Conservation (phyloP, 2,888 invertebrate genomes). For the Ochlodes sylvanus region DNA sequence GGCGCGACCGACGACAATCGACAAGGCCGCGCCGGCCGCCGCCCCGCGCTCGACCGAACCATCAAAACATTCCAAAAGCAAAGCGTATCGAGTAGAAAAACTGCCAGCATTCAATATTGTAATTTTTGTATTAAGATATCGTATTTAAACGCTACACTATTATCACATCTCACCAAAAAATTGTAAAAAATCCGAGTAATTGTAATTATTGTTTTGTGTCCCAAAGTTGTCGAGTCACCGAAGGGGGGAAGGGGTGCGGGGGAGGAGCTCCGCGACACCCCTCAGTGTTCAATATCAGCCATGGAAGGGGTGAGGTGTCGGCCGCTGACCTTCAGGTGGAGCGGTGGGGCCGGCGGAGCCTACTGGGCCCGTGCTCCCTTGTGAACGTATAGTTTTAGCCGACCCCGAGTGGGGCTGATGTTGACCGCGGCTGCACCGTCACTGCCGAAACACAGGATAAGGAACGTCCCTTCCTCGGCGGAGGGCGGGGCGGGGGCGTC, state of each 20-base stretch:
- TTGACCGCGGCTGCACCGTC: too few relatives aligned
- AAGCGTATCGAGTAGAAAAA: slow-evolving; percentile 60
- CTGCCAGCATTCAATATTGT: slow-evolving; percentile 51
- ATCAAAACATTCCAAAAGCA: slow-evolving; percentile 48
- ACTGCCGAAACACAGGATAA: too few relatives aligned
- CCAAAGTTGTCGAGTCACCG: slow-evolving; percentile 4
- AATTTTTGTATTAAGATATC: slow-evolving; percentile 49
- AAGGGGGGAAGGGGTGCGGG: background rate
- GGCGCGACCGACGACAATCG: too few relatives aligned
- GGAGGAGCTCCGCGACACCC: background rate
- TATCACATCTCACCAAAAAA: slow-evolving; percentile 70
- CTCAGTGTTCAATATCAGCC: slow-evolving; percentile 2
- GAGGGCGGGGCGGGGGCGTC: background rate
- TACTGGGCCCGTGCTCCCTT: too few relatives aligned
- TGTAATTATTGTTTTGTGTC: slow-evolving; percentile 16
- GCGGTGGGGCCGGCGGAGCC: too few relatives aligned
- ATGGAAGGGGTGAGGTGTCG: background rate
- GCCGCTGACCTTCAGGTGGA: background rate
- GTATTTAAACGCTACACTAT: slow-evolving; percentile 61
- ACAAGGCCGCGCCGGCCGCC: background rate
- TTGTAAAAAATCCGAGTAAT: slow-evolving; percentile 42
- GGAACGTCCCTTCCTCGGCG: too few relatives aligned
- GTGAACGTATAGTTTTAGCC: background rate
- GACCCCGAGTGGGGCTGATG: background rate
- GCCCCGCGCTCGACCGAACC: slow-evolving; percentile 18